Evolutionary conservation across 2,888 invertebrate species (phyloP).

Genomic region (Tipula lateralis): DNA sequence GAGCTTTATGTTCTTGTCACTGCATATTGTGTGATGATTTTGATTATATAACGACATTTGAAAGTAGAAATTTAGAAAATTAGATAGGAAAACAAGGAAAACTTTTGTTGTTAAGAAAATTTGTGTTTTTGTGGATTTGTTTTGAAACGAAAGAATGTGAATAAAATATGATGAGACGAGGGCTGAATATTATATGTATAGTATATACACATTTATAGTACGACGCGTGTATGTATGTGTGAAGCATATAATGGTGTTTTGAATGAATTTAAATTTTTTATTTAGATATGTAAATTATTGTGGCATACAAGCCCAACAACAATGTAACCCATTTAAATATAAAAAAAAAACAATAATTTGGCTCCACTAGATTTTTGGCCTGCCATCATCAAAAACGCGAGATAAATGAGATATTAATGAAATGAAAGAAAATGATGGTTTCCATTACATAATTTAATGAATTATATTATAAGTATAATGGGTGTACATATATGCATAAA

Average conservation of each 20-base stretch:
- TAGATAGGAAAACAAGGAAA: background rate
- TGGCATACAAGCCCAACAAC: background rate
- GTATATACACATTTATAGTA: no score
- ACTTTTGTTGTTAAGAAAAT: background rate
- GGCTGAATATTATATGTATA: background rate
- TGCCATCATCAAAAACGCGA: background rate
- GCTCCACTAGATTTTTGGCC: background rate
- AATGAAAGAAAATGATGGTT: background rate
- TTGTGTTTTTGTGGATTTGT: background rate
- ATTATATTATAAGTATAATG: background rate
- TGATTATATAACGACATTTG: background rate
- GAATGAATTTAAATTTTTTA: background rate
- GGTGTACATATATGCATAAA: background rate
- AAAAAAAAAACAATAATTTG: background rate
- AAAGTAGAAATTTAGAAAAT: background rate
- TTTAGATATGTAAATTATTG: background rate
- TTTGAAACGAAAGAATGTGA: background rate
- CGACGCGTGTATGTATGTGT: background rate
- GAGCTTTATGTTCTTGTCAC: background rate
- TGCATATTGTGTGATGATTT: constrained; percentile 5
- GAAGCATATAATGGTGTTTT: background rate
- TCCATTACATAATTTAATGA: background rate
- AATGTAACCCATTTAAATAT: background rate
- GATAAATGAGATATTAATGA: background rate
- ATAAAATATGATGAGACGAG: background rate